Conservation (phyloP, 2,113 vertebrate species). For the Archocentrus centrarchus region DNA sequence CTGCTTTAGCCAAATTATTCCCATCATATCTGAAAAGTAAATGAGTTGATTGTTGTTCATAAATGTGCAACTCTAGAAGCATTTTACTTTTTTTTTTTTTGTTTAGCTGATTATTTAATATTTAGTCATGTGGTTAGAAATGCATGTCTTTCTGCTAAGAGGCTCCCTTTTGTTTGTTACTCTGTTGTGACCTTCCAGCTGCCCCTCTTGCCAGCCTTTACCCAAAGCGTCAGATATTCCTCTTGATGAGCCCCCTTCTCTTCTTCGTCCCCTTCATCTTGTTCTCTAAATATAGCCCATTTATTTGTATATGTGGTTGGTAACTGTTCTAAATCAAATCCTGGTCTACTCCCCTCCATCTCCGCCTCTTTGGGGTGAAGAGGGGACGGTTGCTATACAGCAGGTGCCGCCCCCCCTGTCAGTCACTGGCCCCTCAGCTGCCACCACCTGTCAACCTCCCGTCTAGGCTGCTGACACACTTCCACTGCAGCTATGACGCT, state of each 20-base stretch:
- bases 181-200: slow-evolving; percentile 27
- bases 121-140: not conserved
- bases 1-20: not conserved
- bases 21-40: not conserved
- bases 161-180: slow-evolving; percentile 37
- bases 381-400: slow-evolving; percentile 72
- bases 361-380: slow-evolving; percentile 28
- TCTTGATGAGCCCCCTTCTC: slow-evolving; percentile 49
- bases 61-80: not conserved
- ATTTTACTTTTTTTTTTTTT: no score
- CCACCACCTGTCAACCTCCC: slow-evolving; percentile 78
- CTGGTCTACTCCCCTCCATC: slow-evolving; percentile 61
- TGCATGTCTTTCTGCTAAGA: not conserved
- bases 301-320: slow-evolving; percentile 85
- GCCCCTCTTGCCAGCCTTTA: slow-evolving; percentile 71
- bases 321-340: slow-evolving; percentile 88
- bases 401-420: slow-evolving; percentile 35
- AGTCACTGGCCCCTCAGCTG: slow-evolving; percentile 76
- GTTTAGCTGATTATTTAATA: not conserved
- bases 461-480: slow-evolving; percentile 63
- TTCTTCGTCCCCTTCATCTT: slow-evolving; percentile 16
- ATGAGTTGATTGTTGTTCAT: not conserved
- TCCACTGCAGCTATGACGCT: slow-evolving; percentile 63
- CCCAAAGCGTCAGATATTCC: slow-evolving; percentile 68
- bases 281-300: slow-evolving; percentile 76